Evolutionary conservation across 2,888 invertebrate species (phyloP).

Genomic region (Campoplex nolae): DNA sequence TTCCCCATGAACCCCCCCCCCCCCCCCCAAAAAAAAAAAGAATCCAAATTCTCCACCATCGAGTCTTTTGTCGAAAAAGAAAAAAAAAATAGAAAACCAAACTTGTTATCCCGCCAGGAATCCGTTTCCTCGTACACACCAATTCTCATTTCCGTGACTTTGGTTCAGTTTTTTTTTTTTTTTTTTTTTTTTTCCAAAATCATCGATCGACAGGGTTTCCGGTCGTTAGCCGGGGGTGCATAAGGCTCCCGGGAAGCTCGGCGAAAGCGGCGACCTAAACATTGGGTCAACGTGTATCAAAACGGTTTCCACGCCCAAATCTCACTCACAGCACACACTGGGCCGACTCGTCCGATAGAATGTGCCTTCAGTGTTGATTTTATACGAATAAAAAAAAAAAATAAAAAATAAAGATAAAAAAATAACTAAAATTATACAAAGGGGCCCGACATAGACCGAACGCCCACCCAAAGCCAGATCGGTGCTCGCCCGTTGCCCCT

Average conservation of each 20-base stretch:
- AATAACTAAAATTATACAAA: slow-evolving; percentile 91
- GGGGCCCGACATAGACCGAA: slow-evolving; percentile 95
- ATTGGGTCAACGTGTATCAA: slow-evolving; percentile 70
- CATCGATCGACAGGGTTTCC: slow-evolving; percentile 16
- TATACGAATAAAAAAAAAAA: slow-evolving; percentile 89
- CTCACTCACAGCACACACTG: slow-evolving; percentile 91
- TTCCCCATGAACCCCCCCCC: neutral
- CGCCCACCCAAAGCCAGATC: slow-evolving; percentile 88
- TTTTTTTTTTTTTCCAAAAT: neutral
- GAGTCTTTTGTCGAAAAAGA: slow-evolving; percentile 6
- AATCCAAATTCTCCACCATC: slow-evolving; percentile 24
- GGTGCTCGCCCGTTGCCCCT: slow-evolving; percentile 84
- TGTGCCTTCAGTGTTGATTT: slow-evolving; percentile 97
- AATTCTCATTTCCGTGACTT: slow-evolving; percentile 34
- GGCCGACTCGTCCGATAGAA: slow-evolving; percentile 97
- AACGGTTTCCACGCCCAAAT: slow-evolving; percentile 85
- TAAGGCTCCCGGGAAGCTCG: slow-evolving; percentile 79
- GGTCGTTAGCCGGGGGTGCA: slow-evolving; percentile 79
- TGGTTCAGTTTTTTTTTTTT: neutral
- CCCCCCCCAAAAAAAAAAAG: slow-evolving; percentile 68
- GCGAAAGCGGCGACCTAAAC: slow-evolving; percentile 77
- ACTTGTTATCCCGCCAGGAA: slow-evolving; percentile 57
- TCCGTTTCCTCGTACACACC: slow-evolving; percentile 26
- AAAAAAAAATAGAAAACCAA: slow-evolving; percentile 2
- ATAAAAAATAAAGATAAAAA: slow-evolving; percentile 87